Evolutionary conservation across 2,797 vertebrate species (phyloP).

Genomic region (Paratrypauchen microcephalus): DNA sequence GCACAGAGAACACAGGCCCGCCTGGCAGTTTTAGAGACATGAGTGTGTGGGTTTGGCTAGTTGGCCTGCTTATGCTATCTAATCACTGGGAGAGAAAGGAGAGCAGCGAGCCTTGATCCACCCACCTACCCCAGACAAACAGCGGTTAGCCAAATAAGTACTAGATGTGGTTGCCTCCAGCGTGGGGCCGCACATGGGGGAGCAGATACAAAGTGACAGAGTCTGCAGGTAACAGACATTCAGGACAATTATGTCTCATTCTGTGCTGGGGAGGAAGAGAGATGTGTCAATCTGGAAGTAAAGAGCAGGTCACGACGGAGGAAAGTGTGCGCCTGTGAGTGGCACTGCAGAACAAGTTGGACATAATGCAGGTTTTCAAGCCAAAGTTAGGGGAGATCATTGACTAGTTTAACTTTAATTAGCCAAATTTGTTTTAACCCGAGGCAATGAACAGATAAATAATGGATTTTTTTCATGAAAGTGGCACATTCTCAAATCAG

Average conservation of each 20-base stretch:
- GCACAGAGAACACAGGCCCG: constrained; percentile 69
- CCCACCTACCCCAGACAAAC: constrained; percentile 79
- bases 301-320: constrained; percentile 46
- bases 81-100: constrained; percentile 79
- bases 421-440: constrained; percentile 35
- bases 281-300: constrained; percentile 60
- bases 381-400: constrained; percentile 40
- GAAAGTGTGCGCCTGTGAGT: constrained; percentile 26
- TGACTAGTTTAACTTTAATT: constrained; percentile 32
- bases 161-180: constrained; percentile 61
- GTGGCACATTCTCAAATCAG: neutral
- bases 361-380: constrained; percentile 29
- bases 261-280: constrained; percentile 44
- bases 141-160: constrained; percentile 70
- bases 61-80: constrained; percentile 76
- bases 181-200: constrained; percentile 52
- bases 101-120: constrained; percentile 79
- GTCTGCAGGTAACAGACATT: constrained; percentile 61
- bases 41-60: constrained; percentile 82
- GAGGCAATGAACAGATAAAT: constrained; percentile 16
- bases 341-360: constrained; percentile 24
- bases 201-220: constrained; percentile 59
- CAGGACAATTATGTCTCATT: constrained; percentile 62
- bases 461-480: constrained; percentile 16
- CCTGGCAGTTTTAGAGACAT: constrained; percentile 79